Percentiles rank a stretch among this genome's conserved stretches.
Conservation (phyloP, 2,797 vertebrate genomes). For the Enteromius argenteus region DNA sequence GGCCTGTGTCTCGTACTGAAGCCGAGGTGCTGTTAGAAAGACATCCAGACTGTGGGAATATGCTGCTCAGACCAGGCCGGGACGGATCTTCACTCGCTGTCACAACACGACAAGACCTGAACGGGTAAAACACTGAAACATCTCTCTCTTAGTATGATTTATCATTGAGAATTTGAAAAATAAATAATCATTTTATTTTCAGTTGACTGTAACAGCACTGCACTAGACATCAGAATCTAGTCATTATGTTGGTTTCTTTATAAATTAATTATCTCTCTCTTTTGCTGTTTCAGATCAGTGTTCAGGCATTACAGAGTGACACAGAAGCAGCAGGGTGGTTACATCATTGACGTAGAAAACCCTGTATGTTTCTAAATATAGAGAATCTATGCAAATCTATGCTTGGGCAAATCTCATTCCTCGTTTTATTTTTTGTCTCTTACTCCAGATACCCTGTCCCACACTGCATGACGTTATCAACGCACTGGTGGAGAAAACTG, state of each 20-base stretch:
- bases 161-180: too few species aligned
- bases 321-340: slow-evolving; percentile 78
- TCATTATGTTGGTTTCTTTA: neutral
- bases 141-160: too few species aligned
- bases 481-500: slow-evolving; percentile 83
- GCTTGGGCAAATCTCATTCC: neutral
- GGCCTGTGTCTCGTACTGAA: slow-evolving; percentile 84
- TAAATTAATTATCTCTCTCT: neutral
- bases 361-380: slow-evolving; percentile 75
- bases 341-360: slow-evolving; percentile 85
- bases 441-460: slow-evolving; percentile 78
- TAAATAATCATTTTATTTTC: neutral
- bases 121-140: slow-evolving; percentile 74
- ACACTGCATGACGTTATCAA: slow-evolving; percentile 85
- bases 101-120: slow-evolving; percentile 82
- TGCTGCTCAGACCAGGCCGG: slow-evolving; percentile 85
- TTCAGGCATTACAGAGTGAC: slow-evolving; percentile 89
- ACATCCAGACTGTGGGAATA: slow-evolving; percentile 84
- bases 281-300: slow-evolving; percentile 70
- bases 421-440: neutral
- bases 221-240: neutral
- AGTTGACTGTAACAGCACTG: neutral
- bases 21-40: slow-evolving; percentile 86
- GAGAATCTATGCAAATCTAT: neutral
- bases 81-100: slow-evolving; percentile 81